Conservation (phyloP, 2,797 vertebrate genomes). For the Lycodopsis pacificus region DNA sequence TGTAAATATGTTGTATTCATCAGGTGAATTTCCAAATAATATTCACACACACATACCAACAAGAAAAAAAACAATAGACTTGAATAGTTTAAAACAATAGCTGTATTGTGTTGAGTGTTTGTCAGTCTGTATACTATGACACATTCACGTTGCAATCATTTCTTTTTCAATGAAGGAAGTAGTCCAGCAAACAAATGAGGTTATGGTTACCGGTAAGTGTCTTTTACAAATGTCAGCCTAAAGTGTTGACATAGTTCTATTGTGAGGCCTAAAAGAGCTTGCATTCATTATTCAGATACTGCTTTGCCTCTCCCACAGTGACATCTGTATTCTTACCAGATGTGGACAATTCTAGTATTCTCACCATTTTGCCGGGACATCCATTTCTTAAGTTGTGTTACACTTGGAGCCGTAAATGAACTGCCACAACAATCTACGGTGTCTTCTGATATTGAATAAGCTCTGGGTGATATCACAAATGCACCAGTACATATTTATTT, state of each 20-base stretch:
- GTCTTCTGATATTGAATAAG: neutral
- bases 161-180: conserved; percentile 48
- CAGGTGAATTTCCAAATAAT: conserved; percentile 6
- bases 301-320: conserved; percentile 12
- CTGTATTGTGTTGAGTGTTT: neutral
- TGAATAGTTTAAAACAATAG: neutral
- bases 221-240: conserved; percentile 23
- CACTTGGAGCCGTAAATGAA: neutral
- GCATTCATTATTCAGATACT: conserved; percentile 33
- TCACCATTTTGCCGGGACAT: neutral
- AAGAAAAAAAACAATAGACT: neutral
- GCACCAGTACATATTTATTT: neutral
- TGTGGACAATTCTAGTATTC: neutral
- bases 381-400: neutral
- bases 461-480: neutral
- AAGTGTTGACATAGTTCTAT: conserved; percentile 45
- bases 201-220: conserved; percentile 18
- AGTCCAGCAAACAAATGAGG: conserved; percentile 42
- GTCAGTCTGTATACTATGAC: neutral
- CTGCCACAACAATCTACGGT: neutral
- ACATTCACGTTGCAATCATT: conserved; percentile 26
- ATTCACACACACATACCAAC: neutral
- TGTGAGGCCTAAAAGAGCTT: conserved; percentile 16
- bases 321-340: conserved; percentile 27
- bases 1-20: neutral